phyloP scores from a whole-genome alignment of 1,140 invertebrate species.

The Microplitis mediator region DNA sequence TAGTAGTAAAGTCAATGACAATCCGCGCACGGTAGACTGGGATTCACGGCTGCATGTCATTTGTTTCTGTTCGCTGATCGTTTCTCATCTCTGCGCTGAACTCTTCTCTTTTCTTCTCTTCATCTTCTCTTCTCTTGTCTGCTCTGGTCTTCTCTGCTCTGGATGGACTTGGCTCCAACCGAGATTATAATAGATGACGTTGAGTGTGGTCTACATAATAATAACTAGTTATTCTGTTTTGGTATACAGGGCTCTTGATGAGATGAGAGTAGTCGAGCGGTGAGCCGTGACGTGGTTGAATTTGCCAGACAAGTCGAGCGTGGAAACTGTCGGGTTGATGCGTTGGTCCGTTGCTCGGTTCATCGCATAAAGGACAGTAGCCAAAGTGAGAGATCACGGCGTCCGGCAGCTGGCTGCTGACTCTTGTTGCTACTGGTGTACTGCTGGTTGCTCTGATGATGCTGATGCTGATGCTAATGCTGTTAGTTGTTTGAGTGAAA shows the following conservation, averaged over 20 bases:
- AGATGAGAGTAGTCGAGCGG: background rate
- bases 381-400: conserved; percentile 6
- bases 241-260: background rate
- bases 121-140: too few species aligned
- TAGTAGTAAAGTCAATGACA: background rate
- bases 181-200: too few species aligned
- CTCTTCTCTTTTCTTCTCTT: too few species aligned
- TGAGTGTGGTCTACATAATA: conserved; percentile 6
- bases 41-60: conserved; percentile 6
- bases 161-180: background rate
- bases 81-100: too few species aligned
- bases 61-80: background rate
- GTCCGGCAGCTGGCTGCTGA: background rate
- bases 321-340: conserved; percentile 11
- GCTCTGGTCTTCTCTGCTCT: too few species aligned
- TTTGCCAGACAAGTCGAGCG: conserved; percentile 15
- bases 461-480: background rate
- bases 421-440: background rate
- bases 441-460: background rate
- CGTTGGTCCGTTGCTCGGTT: background rate
- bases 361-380: background rate
- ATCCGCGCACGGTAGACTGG: background rate
- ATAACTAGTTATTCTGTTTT: background rate
- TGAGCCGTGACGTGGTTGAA: conserved; percentile 15
- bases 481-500: background rate